phyloP scores from a whole-genome alignment of 1,140 invertebrate genomes.

The Hylyphantes graminicola region DNA sequence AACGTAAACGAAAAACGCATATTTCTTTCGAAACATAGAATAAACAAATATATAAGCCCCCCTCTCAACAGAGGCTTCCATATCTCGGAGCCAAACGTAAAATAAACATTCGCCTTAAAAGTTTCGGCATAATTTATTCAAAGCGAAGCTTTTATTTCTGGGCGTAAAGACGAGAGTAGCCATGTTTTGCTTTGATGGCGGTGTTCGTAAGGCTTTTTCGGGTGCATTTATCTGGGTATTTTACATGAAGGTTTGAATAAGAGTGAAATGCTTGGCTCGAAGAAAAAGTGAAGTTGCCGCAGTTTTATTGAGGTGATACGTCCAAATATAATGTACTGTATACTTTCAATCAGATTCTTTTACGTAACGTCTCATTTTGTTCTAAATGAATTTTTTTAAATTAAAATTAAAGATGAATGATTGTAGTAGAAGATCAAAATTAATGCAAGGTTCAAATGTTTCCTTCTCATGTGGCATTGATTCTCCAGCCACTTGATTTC shows the following conservation, averaged over 20 bases:
- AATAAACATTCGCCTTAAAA: constrained; percentile 1
- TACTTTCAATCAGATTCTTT: too few species aligned
- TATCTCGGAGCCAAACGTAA: constrained; percentile 4
- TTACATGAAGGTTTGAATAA: neutral
- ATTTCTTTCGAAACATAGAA: neutral
- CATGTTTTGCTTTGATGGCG: neutral
- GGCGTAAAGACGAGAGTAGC: neutral
- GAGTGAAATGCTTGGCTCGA: too few species aligned
- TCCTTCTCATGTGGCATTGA: too few species aligned
- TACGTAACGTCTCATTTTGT: too few species aligned
- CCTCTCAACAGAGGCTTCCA: neutral
- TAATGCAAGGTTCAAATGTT: too few species aligned
- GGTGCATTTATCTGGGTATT: constrained; percentile 3
- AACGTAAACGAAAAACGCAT: neutral
- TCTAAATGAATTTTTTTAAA: too few species aligned
- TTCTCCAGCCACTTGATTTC: too few species aligned
- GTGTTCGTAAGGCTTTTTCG: neutral
- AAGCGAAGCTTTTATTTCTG: constrained; percentile 9
- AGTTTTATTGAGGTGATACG: too few species aligned
- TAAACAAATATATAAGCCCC: neutral
- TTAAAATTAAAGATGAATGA: too few species aligned
- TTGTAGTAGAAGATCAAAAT: too few species aligned
- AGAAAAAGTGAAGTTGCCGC: too few species aligned
- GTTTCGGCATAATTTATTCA: constrained; percentile 31
- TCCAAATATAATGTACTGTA: too few species aligned